A percentile compares a stretch with the other conserved stretches of the same genome.
These are phyloP conservation scores for Archips crataeganus DNA, from an alignment of 2,888 invertebrate species.

Conservation along the genomic window DNA sequence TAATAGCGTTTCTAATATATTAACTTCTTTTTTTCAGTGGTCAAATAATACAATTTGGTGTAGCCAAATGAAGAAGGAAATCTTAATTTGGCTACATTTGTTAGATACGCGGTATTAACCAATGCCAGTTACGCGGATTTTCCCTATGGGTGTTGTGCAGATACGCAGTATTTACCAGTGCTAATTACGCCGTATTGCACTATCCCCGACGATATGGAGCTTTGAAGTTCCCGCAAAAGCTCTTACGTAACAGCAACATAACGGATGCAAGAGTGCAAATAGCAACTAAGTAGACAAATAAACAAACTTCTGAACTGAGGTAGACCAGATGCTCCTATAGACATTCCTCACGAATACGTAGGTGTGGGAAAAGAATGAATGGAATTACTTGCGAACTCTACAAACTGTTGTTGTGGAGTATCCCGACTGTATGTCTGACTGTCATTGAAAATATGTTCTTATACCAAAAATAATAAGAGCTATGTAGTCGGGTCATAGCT, in stretches of 20 bases:
- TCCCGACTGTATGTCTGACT: background rate
- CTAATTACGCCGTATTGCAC: no score
- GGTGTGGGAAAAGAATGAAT: conserved; percentile 24
- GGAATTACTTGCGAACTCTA: conserved; percentile 1
- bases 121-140: no score
- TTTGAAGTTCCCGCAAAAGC: conserved; percentile 17
- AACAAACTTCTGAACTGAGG: conserved; percentile 25
- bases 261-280: conserved; percentile 32
- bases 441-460: background rate
- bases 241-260: conserved; percentile 15
- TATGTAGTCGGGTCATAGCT: no score
- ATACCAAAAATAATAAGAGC: no score
- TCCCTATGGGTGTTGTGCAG: no score
- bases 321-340: conserved; percentile 28
- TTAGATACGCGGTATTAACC: no score
- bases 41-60: no score
- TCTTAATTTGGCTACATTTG: no score
- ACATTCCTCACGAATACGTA: conserved; percentile 20
- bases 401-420: background rate
- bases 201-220: background rate
- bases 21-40: no score
- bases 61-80: no score
- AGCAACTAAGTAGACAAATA: conserved; percentile 25
- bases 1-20: background rate
- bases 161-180: no score